Evolutionary conservation across 2,797 vertebrate species (phyloP).

Genomic region (Sebastes diaconus): DNA sequence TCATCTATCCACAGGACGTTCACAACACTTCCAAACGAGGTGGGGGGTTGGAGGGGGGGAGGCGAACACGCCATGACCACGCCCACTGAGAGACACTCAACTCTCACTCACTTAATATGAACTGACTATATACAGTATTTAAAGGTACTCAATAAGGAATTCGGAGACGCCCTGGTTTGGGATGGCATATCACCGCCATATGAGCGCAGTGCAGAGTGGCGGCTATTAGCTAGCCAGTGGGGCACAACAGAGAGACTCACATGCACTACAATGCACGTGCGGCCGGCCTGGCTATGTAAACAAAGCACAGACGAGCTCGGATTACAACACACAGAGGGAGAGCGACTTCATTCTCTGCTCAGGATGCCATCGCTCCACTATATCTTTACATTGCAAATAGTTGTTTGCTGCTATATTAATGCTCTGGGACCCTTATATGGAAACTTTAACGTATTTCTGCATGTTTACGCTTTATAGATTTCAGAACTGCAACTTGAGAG

Average conservation of each 20-base stretch:
- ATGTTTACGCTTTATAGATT: constrained; percentile 7
- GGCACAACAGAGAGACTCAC: accelerated
- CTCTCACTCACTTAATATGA: background rate
- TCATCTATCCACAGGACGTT: no score
- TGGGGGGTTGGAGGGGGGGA: no score
- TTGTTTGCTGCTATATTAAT: background rate
- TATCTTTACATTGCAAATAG: background rate
- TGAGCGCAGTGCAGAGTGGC: accelerated
- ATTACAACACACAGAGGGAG: background rate
- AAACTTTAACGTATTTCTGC: background rate
- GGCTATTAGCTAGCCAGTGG: accelerated
- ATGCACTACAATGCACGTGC: background rate
- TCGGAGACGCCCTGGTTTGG: background rate
- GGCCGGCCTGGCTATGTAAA: background rate
- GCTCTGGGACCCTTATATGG: background rate
- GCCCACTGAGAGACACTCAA: no score
- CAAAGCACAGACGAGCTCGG: background rate
- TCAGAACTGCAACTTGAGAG: constrained; percentile 3
- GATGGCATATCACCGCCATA: background rate
- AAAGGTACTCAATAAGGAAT: background rate
- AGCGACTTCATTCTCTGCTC: background rate
- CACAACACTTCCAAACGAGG: no score
- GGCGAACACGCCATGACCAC: no score
- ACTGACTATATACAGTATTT: background rate
- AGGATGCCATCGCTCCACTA: background rate